Conservation (phyloP, 2,888 invertebrate species). For the Habrosyne pyritoides region DNA sequence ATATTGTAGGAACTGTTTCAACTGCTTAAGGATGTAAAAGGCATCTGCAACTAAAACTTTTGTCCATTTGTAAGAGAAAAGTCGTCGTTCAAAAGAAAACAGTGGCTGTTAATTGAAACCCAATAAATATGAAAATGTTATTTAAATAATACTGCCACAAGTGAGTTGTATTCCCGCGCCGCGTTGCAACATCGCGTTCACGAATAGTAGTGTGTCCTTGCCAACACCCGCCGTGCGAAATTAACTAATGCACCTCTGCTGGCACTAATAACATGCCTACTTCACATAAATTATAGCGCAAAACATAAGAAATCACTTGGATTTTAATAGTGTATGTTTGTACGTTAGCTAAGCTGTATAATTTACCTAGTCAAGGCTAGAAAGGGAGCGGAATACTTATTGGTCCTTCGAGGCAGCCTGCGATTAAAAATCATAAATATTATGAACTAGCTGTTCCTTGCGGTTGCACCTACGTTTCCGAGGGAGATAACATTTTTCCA, state of each 20-base stretch:
- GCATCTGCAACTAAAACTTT: too few species aligned
- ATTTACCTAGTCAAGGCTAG: not conserved
- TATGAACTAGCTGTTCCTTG: not conserved
- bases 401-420: constrained; percentile 9
- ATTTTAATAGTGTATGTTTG: not conserved
- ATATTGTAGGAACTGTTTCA: too few species aligned
- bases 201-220: constrained; percentile 67
- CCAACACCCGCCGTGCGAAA: constrained; percentile 30
- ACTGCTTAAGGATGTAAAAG: too few species aligned
- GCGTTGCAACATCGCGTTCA: constrained; percentile 58
- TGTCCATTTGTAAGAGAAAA: too few species aligned
- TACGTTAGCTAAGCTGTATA: too few species aligned
- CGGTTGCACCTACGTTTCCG: too few species aligned
- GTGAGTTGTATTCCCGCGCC: constrained; percentile 42
- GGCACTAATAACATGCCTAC: not conserved
- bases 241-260: constrained; percentile 18
- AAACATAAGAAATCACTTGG: not conserved
- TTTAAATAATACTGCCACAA: constrained; percentile 6
- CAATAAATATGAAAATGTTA: too few species aligned
- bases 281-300: not conserved
- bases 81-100: too few species aligned
- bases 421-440: constrained; percentile 2
- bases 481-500: too few species aligned
- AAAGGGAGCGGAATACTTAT: not conserved
- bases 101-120: too few species aligned